Percentiles rank a stretch among this genome's conserved stretches.
These are phyloP conservation scores for Cardinalis cardinalis DNA, from an alignment of 2,113 vertebrate species.

Conservation along the genomic window DNA sequence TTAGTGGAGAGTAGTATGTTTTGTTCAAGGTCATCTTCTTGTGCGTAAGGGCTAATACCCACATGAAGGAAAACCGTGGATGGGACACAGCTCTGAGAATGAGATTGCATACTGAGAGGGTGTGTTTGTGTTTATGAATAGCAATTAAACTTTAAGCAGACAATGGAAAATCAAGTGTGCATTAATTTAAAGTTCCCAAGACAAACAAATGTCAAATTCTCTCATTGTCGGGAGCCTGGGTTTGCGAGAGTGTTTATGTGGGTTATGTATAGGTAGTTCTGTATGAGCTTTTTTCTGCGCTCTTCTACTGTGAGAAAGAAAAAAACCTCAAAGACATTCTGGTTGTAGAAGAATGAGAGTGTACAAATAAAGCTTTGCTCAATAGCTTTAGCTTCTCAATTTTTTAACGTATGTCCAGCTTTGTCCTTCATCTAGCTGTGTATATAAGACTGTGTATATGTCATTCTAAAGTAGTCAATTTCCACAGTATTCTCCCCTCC, in stretches of 20 bases:
- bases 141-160: neutral
- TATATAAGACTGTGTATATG: neutral
- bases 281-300: neutral
- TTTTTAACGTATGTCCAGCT: neutral
- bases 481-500: neutral
- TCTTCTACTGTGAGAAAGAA: neutral
- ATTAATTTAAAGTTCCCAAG: neutral
- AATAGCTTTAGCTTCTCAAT: neutral
- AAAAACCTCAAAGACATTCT: neutral
- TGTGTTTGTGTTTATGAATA: neutral
- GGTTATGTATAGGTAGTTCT: neutral
- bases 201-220: neutral
- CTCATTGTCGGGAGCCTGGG: fast-evolving
- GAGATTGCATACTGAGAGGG: neutral
- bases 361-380: neutral
- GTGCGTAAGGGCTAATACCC: neutral
- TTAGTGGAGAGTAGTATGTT: neutral
- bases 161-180: neutral
- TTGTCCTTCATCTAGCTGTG: neutral
- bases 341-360: neutral
- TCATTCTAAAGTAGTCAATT: neutral
- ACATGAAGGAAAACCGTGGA: neutral
- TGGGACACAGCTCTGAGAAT: neutral
- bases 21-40: neutral
- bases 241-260: neutral